phyloP scores from a whole-genome alignment of 2,888 invertebrate genomes.

The Andrena bucephala region DNA sequence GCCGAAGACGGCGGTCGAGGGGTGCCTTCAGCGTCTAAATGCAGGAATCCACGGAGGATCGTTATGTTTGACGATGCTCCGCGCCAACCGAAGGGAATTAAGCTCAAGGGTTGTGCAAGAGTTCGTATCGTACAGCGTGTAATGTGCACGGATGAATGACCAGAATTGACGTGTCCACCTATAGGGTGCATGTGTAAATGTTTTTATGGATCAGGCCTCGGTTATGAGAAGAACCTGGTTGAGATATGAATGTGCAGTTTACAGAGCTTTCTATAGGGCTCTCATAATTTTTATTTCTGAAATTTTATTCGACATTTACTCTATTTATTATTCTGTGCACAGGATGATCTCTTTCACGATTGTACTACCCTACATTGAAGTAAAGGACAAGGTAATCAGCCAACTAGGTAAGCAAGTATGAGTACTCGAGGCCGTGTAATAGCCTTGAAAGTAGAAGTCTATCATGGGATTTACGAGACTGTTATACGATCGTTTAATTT shows the following conservation, averaged over 20 bases:
- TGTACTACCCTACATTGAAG: too few species aligned
- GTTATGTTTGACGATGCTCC: slow-evolving; percentile 36
- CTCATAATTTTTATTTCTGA: too few species aligned
- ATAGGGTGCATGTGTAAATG: too few species aligned
- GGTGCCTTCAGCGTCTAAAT: slow-evolving; percentile 33
- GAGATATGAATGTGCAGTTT: too few species aligned
- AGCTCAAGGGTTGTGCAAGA: not conserved
- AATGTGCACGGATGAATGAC: not conserved
- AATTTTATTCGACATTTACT: too few species aligned
- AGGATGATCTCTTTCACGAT: too few species aligned
- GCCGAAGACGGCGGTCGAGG: slow-evolving; percentile 12
- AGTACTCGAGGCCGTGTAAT: slow-evolving; percentile 29
- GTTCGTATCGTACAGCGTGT: slow-evolving; percentile 18
- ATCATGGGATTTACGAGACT: slow-evolving; percentile 34
- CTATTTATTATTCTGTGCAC: too few species aligned
- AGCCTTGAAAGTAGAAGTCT: slow-evolving; percentile 40
- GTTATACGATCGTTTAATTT: slow-evolving; percentile 35
- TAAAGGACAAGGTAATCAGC: not conserved
- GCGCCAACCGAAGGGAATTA: slow-evolving; percentile 30
- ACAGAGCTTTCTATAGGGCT: too few species aligned
- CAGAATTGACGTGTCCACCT: too few species aligned
- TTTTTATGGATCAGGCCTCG: too few species aligned
- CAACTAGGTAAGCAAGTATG: slow-evolving; percentile 8
- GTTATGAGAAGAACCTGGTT: too few species aligned
- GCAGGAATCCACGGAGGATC: slow-evolving; percentile 10